phyloP scores from a whole-genome alignment of 2,797 vertebrate genomes.

The Hippocampus kuda region DNA sequence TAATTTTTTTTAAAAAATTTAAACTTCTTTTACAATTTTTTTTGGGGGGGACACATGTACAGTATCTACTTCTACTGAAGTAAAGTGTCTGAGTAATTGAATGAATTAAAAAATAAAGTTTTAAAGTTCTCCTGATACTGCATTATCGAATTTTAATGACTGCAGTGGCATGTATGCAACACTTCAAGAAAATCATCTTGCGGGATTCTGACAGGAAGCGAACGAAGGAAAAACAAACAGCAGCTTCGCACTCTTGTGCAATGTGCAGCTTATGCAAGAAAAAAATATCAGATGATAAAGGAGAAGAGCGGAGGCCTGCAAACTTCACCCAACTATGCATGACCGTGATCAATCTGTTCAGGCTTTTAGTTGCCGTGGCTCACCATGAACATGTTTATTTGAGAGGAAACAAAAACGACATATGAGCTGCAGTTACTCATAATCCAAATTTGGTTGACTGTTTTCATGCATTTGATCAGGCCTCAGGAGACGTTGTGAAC shows the following conservation, averaged over 20 bases:
- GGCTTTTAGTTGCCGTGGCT: background rate
- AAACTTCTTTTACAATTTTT: too few relatives aligned
- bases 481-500: background rate
- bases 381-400: background rate
- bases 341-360: background rate
- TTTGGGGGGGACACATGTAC: too few relatives aligned
- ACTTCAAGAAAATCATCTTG: background rate
- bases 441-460: background rate
- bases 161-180: background rate
- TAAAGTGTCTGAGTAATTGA: background rate
- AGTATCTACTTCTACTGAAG: too few relatives aligned
- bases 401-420: background rate
- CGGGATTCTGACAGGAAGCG: background rate
- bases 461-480: background rate
- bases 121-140: background rate
- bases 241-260: background rate
- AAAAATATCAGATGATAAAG: background rate
- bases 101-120: background rate
- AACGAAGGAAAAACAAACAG: background rate
- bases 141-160: background rate
- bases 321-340: constrained; percentile 1
- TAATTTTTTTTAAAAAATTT: too few relatives aligned
- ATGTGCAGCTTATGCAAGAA: background rate
- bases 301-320: background rate
- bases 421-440: background rate